Percentiles rank a stretch among this genome's conserved stretches.
These are phyloP conservation scores for Junco hyemalis DNA, from an alignment of 2,113 vertebrate species.

Conservation along the genomic window DNA sequence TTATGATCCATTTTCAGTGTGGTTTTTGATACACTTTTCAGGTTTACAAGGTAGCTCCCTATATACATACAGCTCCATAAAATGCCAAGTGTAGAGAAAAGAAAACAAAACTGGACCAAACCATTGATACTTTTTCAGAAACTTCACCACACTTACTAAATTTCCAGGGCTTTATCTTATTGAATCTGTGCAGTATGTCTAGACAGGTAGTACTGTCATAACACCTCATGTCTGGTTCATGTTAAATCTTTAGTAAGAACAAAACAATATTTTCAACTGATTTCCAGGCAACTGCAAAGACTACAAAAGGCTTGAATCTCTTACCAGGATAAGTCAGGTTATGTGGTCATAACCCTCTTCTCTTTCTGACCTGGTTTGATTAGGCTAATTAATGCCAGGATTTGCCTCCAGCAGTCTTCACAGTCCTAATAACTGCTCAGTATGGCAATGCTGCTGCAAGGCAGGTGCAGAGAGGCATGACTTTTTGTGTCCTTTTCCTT, in stretches of 20 bases:
- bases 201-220: neutral
- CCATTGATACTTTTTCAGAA: neutral
- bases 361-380: neutral
- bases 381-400: slow-evolving; percentile 17
- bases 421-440: neutral
- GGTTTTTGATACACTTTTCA: neutral
- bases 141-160: neutral
- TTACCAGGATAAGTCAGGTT: neutral
- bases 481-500: neutral
- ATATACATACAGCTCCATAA: neutral
- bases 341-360: neutral
- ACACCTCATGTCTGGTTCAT: neutral
- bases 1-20: neutral
- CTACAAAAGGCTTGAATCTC: neutral
- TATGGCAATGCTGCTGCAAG: neutral
- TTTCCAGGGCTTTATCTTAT: neutral
- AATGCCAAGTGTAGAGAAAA: neutral
- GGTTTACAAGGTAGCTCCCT: neutral
- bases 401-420: neutral
- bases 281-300: neutral
- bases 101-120: neutral
- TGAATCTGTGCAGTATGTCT: neutral
- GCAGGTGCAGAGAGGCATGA: neutral
- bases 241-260: neutral
- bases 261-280: neutral